Evolutionary conservation across 1,140 invertebrate species (phyloP).

Genomic region (Eupeodes corollae): DNA sequence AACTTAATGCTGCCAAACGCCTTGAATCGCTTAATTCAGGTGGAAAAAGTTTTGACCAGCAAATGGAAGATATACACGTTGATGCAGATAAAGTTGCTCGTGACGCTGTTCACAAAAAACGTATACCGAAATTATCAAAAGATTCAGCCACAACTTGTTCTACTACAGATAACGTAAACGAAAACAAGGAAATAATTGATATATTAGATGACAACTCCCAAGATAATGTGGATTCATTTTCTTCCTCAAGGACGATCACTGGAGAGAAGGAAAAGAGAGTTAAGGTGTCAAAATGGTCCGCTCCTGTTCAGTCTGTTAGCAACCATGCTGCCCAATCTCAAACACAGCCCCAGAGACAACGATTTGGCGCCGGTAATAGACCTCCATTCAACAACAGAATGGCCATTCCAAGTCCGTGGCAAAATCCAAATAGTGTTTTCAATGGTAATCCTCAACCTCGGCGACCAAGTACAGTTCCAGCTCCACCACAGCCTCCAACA

Average conservation of each 20-base stretch:
- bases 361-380: neutral
- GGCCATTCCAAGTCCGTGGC: neutral
- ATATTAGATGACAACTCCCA: conserved; percentile 7
- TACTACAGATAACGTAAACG: conserved; percentile 6
- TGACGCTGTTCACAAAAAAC: conserved; percentile 27
- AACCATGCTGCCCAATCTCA: conserved; percentile 1
- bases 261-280: neutral
- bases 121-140: conserved; percentile 26
- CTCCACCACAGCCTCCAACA: conserved; percentile 22
- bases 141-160: neutral
- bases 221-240: neutral
- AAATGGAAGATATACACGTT: conserved; percentile 5
- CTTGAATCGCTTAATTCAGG: conserved; percentile 42
- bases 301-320: conserved; percentile 2
- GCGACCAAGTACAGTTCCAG: conserved; percentile 10
- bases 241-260: neutral
- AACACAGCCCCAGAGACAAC: neutral
- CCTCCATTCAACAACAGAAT: neutral
- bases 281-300: neutral
- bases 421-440: neutral
- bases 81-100: conserved; percentile 19
- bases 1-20: conserved; percentile 61
- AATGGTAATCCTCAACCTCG: neutral
- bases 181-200: conserved; percentile 11
- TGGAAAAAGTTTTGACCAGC: conserved; percentile 3